A percentile compares a stretch with the other conserved stretches of the same genome.
Evolutionary conservation across 2,113 vertebrate genomes (phyloP).

Genomic region (Acanthochromis polyacanthus): DNA sequence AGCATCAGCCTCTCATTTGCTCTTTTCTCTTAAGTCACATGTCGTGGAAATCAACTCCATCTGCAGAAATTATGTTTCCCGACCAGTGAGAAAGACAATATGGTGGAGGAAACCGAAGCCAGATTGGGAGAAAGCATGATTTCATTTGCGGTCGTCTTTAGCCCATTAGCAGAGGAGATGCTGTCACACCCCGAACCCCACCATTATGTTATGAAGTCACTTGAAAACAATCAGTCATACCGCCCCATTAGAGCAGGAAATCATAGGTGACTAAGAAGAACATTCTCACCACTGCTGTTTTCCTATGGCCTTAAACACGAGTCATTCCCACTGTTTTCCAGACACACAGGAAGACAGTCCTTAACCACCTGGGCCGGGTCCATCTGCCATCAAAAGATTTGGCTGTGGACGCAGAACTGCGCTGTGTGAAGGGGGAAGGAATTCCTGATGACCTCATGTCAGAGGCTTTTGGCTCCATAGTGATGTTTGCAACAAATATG

Average conservation of each 20-base stretch:
- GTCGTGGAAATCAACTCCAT: slow-evolving; percentile 74
- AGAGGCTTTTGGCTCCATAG: slow-evolving; percentile 56
- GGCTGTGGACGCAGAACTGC: slow-evolving; percentile 38
- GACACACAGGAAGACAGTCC: slow-evolving; percentile 69
- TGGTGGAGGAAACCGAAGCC: slow-evolving; percentile 15
- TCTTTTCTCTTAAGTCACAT: slow-evolving; percentile 31
- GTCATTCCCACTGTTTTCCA: slow-evolving; percentile 11
- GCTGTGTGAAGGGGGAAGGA: slow-evolving; percentile 53
- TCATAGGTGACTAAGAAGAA: slow-evolving; percentile 11
- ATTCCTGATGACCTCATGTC: slow-evolving; percentile 69
- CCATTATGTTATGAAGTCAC: slow-evolving; percentile 53
- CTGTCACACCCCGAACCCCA: slow-evolving; percentile 26
- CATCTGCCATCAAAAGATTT: slow-evolving; percentile 58
- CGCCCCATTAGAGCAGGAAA: slow-evolving; percentile 16
- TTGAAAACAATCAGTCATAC: slow-evolving; percentile 13
- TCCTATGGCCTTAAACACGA: slow-evolving; percentile 25
- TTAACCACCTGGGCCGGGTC: slow-evolving; percentile 69
- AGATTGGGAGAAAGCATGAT: slow-evolving; percentile 48
- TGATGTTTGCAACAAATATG: slow-evolving; percentile 60
- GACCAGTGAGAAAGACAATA: slow-evolving; percentile 13
- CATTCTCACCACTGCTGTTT: slow-evolving; percentile 2
- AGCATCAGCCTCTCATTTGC: slow-evolving; percentile 48
- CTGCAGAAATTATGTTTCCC: slow-evolving; percentile 48
- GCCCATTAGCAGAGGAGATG: slow-evolving; percentile 31
- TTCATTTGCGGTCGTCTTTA: slow-evolving; percentile 47